phyloP scores from a whole-genome alignment of 2,888 invertebrate species.

The Eilema sororculum region DNA sequence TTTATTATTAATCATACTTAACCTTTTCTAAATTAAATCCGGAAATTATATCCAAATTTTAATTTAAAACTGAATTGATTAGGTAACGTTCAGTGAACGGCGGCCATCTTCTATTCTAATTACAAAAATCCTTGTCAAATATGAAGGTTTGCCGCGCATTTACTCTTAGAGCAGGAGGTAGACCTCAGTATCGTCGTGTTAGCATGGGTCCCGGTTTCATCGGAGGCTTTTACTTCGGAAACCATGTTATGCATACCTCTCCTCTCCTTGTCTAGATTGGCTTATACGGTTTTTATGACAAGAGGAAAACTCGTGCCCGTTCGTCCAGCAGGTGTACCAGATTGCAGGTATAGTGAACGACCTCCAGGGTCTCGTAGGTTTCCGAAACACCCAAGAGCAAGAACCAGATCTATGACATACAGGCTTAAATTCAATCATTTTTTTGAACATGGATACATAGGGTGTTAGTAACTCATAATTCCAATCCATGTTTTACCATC shows the following conservation, averaged over 20 bases:
- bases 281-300: no score
- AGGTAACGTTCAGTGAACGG: constrained; percentile 5
- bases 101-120: constrained; percentile 22
- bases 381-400: no score
- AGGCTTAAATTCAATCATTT: not conserved
- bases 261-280: no score
- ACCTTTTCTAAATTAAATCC: constrained; percentile 17
- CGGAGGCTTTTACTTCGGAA: no score
- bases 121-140: constrained; percentile 16
- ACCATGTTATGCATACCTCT: no score
- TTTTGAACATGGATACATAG: not conserved
- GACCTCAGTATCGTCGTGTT: no score
- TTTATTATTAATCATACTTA: constrained; percentile 18
- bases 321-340: no score
- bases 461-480: not conserved
- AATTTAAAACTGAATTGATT: constrained; percentile 19
- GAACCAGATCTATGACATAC: no score
- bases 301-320: no score
- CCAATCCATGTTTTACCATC: not conserved
- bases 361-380: no score
- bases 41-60: constrained; percentile 15
- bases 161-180: not conserved
- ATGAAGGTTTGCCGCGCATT: constrained; percentile 10
- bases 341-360: no score
- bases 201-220: no score